These are phyloP conservation scores for Diceros bicornis DNA, from an alignment of 2,797 vertebrate genomes.

Conservation along the genomic window DNA sequence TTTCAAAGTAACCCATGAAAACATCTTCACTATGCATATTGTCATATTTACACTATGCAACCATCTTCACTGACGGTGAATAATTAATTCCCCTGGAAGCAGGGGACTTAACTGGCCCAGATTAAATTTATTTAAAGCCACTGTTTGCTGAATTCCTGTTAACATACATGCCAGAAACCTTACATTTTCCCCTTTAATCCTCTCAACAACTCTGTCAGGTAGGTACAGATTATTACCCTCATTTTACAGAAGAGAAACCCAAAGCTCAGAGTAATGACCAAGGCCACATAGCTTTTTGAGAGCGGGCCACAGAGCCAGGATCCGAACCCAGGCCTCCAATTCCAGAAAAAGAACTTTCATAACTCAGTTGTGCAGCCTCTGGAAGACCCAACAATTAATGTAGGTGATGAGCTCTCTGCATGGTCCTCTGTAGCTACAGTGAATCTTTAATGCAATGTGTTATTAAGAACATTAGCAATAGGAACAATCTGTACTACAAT, in stretches of 20 bases:
- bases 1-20: conserved; percentile 37
- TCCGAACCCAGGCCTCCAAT: neutral
- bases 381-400: neutral
- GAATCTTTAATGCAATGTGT: conserved; percentile 20
- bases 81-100: neutral
- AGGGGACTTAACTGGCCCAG: neutral
- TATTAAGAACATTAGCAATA: conserved; percentile 9
- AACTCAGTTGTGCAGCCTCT: neutral
- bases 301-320: neutral
- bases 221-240: neutral
- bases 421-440: neutral
- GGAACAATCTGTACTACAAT: conserved; percentile 15
- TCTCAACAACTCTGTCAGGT: neutral
- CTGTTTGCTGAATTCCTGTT: conserved; percentile 15
- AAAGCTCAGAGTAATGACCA: neutral
- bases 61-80: neutral
- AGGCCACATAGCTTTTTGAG: neutral
- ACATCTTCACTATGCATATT: neutral
- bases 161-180: neutral
- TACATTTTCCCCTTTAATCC: neutral
- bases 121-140: neutral
- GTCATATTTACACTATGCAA: neutral
- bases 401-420: neutral
- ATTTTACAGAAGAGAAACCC: conserved; percentile 46
- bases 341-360: neutral